phyloP scores from a whole-genome alignment of 37 sponge, comb jelly and placozoan genomes.

The Aphrocallistes beatrix region DNA sequence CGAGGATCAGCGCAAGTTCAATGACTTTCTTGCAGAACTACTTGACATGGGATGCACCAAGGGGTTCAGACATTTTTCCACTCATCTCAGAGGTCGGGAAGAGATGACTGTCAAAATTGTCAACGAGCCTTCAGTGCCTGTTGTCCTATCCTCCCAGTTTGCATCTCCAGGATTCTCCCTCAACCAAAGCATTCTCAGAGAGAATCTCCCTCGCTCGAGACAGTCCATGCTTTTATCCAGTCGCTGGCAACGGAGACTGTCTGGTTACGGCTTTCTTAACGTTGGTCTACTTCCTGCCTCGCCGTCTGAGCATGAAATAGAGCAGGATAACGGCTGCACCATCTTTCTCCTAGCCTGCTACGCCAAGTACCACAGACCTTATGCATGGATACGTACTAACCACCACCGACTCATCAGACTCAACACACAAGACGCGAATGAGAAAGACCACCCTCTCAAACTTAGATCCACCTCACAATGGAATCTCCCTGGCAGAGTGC shows the following conservation, averaged over 20 bases:
- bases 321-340: constrained; percentile 53
- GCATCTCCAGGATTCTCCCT: neutral
- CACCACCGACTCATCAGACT: constrained; percentile 54
- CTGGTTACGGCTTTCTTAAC: constrained; percentile 82
- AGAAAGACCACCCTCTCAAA: constrained; percentile 75
- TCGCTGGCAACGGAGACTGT: constrained; percentile 29
- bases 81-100: constrained; percentile 63
- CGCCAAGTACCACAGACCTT: constrained; percentile 54
- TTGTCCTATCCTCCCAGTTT: neutral
- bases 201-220: neutral
- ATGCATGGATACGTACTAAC: constrained; percentile 82
- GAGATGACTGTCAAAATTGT: constrained; percentile 69
- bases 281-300: constrained; percentile 83
- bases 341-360: constrained; percentile 78
- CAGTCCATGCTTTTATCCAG: neutral
- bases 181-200: neutral
- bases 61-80: constrained; percentile 77
- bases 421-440: constrained; percentile 25
- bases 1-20: constrained; percentile 54
- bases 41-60: constrained; percentile 63
- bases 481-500: constrained; percentile 27
- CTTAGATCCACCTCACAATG: constrained; percentile 62
- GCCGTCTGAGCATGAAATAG: constrained; percentile 50
- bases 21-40: constrained; percentile 43
- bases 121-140: constrained; percentile 62